Conservation (phyloP, 2,888 invertebrate genomes). For the Monopis laevigella region DNA sequence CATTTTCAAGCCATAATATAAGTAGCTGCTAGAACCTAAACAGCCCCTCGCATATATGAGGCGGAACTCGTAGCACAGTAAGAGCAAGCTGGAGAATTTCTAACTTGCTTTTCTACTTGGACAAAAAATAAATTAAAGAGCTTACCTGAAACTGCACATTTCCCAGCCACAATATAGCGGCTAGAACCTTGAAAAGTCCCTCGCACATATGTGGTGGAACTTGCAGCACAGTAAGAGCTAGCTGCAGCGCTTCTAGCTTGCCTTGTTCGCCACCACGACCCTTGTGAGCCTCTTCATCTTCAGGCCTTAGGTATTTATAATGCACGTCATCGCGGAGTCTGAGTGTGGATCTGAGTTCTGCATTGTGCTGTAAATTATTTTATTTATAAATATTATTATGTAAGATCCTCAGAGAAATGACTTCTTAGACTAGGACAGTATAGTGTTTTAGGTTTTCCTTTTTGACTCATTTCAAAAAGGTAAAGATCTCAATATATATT, state of each 20-base stretch:
- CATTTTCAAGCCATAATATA: conserved; percentile 92
- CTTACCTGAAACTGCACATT: conserved; percentile 81
- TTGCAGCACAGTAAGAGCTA: conserved; percentile 90
- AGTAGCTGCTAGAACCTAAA: conserved; percentile 89
- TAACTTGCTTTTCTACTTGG: too few relatives aligned
- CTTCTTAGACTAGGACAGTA: too few relatives aligned
- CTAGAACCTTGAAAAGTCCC: conserved; percentile 87
- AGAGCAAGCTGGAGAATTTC: conserved; percentile 87
- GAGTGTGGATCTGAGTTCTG: conserved; percentile 77
- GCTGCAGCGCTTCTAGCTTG: conserved; percentile 82
- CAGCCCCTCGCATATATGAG: conserved; percentile 87
- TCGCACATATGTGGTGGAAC: conserved; percentile 87
- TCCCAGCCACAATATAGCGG: conserved; percentile 91
- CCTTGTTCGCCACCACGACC: conserved; percentile 48
- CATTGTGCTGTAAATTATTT: conserved; percentile 64
- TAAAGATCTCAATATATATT: too few relatives aligned
- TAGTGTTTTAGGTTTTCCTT: too few relatives aligned
- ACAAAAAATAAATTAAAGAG: too few relatives aligned
- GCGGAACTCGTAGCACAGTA: conserved; percentile 87
- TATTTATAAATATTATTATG: background rate
- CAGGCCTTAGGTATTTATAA: conserved; percentile 86
- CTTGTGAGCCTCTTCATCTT: conserved; percentile 69
- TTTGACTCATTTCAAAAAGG: too few relatives aligned
- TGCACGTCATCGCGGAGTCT: conserved; percentile 78
- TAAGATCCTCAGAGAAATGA: too few relatives aligned